phyloP scores from a whole-genome alignment of 1,140 invertebrate species.

The Phortica variegata region DNA sequence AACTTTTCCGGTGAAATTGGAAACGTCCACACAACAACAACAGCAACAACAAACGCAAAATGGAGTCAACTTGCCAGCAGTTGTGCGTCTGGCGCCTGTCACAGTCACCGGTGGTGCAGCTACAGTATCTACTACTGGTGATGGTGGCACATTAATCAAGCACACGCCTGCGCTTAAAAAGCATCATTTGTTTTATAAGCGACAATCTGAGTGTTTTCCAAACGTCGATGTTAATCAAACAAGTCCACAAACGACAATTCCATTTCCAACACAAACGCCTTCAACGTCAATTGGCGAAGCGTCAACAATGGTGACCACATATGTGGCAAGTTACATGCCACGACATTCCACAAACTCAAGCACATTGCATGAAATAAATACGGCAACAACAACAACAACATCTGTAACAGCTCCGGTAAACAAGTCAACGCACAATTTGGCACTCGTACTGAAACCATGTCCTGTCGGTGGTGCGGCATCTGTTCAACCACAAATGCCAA shows the following conservation, averaged over 20 bases:
- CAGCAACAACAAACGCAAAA: conserved; percentile 1
- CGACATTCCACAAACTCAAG: conserved; percentile 30
- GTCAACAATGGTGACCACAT: conserved; percentile 14
- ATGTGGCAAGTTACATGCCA: conserved; percentile 10
- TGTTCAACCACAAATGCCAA: conserved; percentile 1
- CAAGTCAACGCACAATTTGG: not conserved
- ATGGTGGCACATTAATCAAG: conserved; percentile 10
- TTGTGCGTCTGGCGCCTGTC: not conserved
- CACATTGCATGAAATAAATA: conserved; percentile 1
- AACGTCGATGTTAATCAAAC: conserved; percentile 43
- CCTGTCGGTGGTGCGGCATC: no score
- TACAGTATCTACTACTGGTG: conserved; percentile 1
- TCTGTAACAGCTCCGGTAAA: not conserved
- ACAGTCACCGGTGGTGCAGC: no score
- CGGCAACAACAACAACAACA: conserved; percentile 2
- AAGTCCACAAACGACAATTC: conserved; percentile 48
- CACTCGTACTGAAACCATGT: conserved; percentile 22
- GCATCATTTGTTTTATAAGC: conserved; percentile 52
- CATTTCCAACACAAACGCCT: conserved; percentile 44
- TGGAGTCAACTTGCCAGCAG: no score
- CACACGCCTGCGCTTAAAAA: conserved; percentile 46
- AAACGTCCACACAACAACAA: conserved; percentile 16
- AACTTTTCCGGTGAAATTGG: conserved; percentile 3
- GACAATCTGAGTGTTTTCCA: conserved; percentile 52
- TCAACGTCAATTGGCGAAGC: conserved; percentile 3